These are phyloP conservation scores for Polypterus bichir DNA, from an alignment of 2,113 vertebrate species.

Conservation along the genomic window DNA sequence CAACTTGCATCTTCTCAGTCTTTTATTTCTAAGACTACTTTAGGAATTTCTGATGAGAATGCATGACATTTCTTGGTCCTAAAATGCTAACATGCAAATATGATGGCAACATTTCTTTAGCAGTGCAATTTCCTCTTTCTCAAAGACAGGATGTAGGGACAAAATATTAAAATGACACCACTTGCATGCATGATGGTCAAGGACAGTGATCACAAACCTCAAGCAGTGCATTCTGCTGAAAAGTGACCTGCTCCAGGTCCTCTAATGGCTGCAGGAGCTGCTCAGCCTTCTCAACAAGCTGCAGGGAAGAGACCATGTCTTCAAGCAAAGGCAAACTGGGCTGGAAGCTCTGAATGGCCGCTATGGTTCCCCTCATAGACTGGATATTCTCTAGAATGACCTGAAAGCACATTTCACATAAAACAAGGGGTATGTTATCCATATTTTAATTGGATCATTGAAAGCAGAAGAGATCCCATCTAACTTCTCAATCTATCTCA, in stretches of 20 bases:
- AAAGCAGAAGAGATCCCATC: not conserved
- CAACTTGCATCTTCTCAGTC: no score
- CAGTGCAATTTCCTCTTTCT: no score
- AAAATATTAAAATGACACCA: no score
- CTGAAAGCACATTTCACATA: slow-evolving; percentile 31
- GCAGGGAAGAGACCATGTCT: slow-evolving; percentile 47
- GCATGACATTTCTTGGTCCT: no score
- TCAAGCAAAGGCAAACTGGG: slow-evolving; percentile 54
- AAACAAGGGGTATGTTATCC: no score
- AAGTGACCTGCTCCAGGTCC: slow-evolving; percentile 64
- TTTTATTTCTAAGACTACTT: no score
- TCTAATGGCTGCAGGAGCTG: slow-evolving; percentile 56
- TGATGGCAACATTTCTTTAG: no score
- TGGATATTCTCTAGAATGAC: slow-evolving; percentile 54
- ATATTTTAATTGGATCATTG: not conserved
- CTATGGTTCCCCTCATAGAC: slow-evolving; percentile 63
- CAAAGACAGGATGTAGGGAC: no score
- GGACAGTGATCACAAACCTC: slow-evolving; percentile 46
- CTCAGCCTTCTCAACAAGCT: slow-evolving; percentile 57
- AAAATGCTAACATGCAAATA: no score
- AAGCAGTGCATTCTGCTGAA: slow-evolving; percentile 51
- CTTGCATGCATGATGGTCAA: not conserved
- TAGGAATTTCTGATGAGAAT: no score
- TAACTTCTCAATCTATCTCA: not conserved
- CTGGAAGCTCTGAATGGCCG: slow-evolving; percentile 61